phyloP scores from a whole-genome alignment of 2,888 invertebrate genomes.

The Polydrusus cervinus region DNA sequence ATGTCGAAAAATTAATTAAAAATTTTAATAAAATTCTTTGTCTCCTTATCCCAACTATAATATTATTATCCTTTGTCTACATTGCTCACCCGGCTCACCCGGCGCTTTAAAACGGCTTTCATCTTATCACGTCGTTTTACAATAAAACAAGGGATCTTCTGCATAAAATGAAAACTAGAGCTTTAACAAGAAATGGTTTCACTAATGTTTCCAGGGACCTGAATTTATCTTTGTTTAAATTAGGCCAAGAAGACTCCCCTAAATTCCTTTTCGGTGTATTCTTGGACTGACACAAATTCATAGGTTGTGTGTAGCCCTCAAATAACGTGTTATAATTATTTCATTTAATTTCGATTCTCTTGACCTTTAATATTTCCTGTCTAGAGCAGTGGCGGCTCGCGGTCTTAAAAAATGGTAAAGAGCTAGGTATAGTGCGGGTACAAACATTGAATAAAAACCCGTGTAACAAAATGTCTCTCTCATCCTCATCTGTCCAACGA shows the following conservation, averaged over 20 bases:
- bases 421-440: too few relatives aligned
- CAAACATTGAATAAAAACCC: too few relatives aligned
- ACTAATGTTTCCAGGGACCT: not conserved
- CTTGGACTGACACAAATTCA: not conserved
- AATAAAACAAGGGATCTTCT: constrained; percentile 1
- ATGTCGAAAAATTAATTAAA: not conserved
- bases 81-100: not conserved
- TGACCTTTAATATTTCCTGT: too few relatives aligned
- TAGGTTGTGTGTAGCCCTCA: not conserved
- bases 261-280: not conserved
- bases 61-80: too few relatives aligned
- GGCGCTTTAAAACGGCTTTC: not conserved
- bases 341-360: too few relatives aligned
- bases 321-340: too few relatives aligned
- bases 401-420: too few relatives aligned
- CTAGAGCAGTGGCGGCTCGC: too few relatives aligned
- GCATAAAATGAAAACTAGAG: constrained; percentile 3
- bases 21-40: constrained; percentile 9
- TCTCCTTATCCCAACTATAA: not conserved
- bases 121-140: not conserved
- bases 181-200: constrained; percentile 1
- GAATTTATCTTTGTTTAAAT: constrained; percentile 1
- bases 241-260: not conserved
- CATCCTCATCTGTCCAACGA: too few relatives aligned
- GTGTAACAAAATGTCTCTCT: too few relatives aligned